phyloP scores from a whole-genome alignment of 2,113 vertebrate genomes.

The Salvelinus namaycush region DNA sequence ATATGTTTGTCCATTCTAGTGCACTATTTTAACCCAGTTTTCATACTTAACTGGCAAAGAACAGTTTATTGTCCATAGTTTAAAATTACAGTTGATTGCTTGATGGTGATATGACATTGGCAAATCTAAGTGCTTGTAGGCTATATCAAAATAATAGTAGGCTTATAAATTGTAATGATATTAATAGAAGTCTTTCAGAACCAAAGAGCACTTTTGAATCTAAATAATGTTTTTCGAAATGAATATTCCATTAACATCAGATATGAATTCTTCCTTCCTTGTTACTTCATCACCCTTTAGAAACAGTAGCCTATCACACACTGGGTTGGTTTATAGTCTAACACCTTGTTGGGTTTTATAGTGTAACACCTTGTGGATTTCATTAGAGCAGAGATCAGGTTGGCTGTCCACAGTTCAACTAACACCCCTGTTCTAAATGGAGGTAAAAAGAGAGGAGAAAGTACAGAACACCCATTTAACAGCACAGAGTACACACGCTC shows the following conservation, averaged over 20 bases:
- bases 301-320: background rate
- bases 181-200: background rate
- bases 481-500: background rate
- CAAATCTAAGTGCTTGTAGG: background rate
- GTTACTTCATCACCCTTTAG: background rate
- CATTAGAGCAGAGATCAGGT: background rate
- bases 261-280: background rate
- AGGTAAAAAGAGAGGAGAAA: too few species aligned
- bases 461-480: background rate
- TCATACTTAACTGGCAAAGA: too few species aligned
- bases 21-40: too few species aligned
- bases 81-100: too few species aligned
- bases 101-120: background rate
- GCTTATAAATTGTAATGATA: background rate
- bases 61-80: too few species aligned
- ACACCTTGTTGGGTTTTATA: background rate
- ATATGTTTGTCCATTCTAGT: too few species aligned
- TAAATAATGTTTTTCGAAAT: too few species aligned
- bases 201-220: too few species aligned
- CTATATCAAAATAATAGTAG: background rate
- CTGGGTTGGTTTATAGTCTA: background rate
- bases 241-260: too few species aligned
- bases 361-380: background rate
- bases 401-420: background rate
- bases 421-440: background rate